Base-by-base conservation (phyloP, 2,888 invertebrate species). In the Limnephilus auricula region DNA sequence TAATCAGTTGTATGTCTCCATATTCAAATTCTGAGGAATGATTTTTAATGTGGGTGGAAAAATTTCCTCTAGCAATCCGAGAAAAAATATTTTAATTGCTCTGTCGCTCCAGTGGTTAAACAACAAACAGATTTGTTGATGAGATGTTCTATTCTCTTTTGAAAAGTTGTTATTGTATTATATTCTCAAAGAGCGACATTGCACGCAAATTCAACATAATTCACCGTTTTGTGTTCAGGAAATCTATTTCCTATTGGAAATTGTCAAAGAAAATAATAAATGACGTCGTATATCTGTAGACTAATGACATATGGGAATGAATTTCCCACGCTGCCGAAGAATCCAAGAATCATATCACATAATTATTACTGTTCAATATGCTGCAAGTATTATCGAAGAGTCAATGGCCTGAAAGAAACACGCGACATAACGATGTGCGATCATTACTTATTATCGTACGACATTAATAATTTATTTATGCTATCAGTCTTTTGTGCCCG, bases 311-410 rank as follows among this genome's bases (percentile, higher is more conserved):
- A 65, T 65, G 86, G 31, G 80, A 31, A 80, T 80, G 18, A 31
- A 32, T 31, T 80, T 80, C 80, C 80, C 80, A 80, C 80, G 80
- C 80, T 32, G 15, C 18, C 13, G 15, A 80, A 31, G 15, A 31
- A 79, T 30, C 30, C 9, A 79, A n/a, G 79, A 79, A 31, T 4
- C 31, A 80, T 13, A 31, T 83, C 83, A 37, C 83, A 34, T 83
- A 34, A 83, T 83, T 37, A 83, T 83, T 37, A 18, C 83, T n/a
- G 37, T 37, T 83, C 83, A 37, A 83, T 83, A 83, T 37, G 83
- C 32, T 83, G 83, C 37, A 10, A 25, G 25, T 83, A 83, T 37
- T 18, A 83, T 37, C 18, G 82, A 34, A 83, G 12, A 83, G 32
- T 37, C 37, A 25, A 83, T 34, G 34, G 25, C 83, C 25, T n/a